These are phyloP conservation scores for Chrysaora quinquecirrha DNA, from an alignment of 30 jellyfish, hydroid and myxozoan genomes.

Conservation along the genomic window DNA sequence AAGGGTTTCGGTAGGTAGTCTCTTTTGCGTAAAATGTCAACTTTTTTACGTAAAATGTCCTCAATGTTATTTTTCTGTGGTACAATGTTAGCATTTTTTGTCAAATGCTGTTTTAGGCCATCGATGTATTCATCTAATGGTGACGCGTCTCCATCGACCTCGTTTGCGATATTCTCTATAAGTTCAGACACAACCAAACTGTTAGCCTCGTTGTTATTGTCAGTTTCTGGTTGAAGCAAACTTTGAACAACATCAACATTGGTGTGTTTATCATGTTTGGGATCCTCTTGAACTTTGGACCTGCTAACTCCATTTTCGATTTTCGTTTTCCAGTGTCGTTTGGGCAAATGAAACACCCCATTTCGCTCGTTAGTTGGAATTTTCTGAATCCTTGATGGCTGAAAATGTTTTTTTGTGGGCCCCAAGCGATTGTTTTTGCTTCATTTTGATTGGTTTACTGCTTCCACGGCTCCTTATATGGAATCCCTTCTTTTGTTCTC, in stretches of 20 bases:
- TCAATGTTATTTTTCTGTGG: neutral
- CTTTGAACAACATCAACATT: constrained; percentile 29
- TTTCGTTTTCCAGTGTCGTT: neutral
- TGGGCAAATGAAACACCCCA: neutral
- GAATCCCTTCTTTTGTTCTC: neutral
- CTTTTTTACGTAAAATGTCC: too few relatives aligned
- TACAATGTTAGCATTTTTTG: neutral
- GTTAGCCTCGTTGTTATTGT: constrained; percentile 4
- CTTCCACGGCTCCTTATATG: neutral
- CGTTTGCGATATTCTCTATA: constrained; percentile 30
- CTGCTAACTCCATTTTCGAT: neutral
- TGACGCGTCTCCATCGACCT: constrained; percentile 43
- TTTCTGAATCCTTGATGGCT: neutral
- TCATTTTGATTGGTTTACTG: neutral
- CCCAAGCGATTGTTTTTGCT: neutral
- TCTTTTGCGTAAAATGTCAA: too few relatives aligned
- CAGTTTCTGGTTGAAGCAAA: constrained; percentile 26
- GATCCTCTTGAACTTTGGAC: neutral
- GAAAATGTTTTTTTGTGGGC: neutral
- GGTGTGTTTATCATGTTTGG: neutral
- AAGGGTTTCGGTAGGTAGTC: neutral
- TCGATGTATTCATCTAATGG: constrained; percentile 54
- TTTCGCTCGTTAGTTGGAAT: neutral
- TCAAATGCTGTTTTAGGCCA: neutral
- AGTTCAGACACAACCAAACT: constrained; percentile 26